Base-by-base conservation (phyloP, 2,797 vertebrate species). In the Chelon auratus region DNA sequence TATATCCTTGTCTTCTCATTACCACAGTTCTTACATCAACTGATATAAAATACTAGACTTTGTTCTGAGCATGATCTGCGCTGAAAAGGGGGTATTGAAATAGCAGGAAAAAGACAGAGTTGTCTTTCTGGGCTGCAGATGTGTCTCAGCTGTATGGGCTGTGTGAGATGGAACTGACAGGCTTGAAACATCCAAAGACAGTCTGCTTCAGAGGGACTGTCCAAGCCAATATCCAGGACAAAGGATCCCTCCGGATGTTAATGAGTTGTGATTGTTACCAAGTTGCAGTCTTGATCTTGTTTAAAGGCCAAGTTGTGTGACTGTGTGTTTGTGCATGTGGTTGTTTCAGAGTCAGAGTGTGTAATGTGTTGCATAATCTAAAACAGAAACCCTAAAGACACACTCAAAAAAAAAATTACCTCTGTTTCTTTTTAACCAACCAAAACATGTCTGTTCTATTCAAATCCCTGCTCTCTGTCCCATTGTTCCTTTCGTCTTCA, bases 201-300 rank as follows among this genome's bases (percentile, higher is more conserved):
- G 73, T 81, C 43, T 6, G 72, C 72, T 85, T 92, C 91, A 90
- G 82, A 87, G 78, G 62, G 80, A 84, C 86, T 91, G 91, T 93
- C 92, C 82, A 77, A 78, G 55, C 60, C 61, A 90, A 92, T 93
- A 91, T 89, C 65, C 80, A 80, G 75, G 56, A 72, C 81, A 85
- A 85, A 91, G 88, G 89, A 91, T 93, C 89, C 80, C 82, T 65
- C 50, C 55, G 15, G 84, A 87, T 83, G 74, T 83, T 92, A 90
- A 93, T 88, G 75, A 82, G 70, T 73, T 77, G 64, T 51, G 90
- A 91, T 84, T 79, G 86, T 81, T 83, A 81, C 79, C 59, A 66
- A 40, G 73, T 69, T 79, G 78, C 76, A 86, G 65, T 67, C 67
- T 26, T 87, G 86, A 92, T 88, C 86, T 91, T 91, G 84, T 85